Evolutionary conservation across 2,888 invertebrate genomes (phyloP).

Genomic region (Flexamia atlantica): DNA sequence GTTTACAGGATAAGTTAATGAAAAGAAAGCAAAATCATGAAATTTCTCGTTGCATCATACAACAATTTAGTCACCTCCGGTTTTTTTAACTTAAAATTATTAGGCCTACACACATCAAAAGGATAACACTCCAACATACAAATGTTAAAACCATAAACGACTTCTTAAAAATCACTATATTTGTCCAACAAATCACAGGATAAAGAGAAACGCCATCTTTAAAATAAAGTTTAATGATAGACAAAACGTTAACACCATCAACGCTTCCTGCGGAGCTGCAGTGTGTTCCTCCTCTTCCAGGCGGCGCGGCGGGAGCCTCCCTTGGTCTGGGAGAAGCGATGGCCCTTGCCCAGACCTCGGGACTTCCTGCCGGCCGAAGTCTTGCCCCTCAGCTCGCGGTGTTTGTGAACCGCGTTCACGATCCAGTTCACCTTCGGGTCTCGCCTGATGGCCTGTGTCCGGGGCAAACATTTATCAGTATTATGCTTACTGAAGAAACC

Average conservation of each 20-base stretch:
- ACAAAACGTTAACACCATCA: slow-evolving; percentile 76
- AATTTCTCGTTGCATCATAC: no score
- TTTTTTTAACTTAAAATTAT: no score
- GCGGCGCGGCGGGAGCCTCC: slow-evolving; percentile 94
- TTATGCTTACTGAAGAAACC: no score
- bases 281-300: slow-evolving; percentile 96
- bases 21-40: no score
- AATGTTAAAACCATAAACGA: no score
- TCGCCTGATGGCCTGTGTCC: slow-evolving; percentile 89
- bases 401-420: slow-evolving; percentile 97
- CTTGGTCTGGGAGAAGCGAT: slow-evolving; percentile 95
- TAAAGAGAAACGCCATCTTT: not conserved
- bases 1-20: no score
- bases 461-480: no score
- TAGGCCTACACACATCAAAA: no score
- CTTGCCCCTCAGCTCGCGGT: slow-evolving; percentile 98
- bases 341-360: slow-evolving; percentile 96
- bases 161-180: no score
- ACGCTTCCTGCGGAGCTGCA: slow-evolving; percentile 97
- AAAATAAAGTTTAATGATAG: slow-evolving; percentile 38
- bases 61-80: no score
- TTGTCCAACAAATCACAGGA: no score
- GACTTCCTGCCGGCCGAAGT: slow-evolving; percentile 98
- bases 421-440: slow-evolving; percentile 99
- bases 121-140: no score